Evolutionary conservation across 2,888 invertebrate genomes (phyloP).

Genomic region (Tillus elongatus): DNA sequence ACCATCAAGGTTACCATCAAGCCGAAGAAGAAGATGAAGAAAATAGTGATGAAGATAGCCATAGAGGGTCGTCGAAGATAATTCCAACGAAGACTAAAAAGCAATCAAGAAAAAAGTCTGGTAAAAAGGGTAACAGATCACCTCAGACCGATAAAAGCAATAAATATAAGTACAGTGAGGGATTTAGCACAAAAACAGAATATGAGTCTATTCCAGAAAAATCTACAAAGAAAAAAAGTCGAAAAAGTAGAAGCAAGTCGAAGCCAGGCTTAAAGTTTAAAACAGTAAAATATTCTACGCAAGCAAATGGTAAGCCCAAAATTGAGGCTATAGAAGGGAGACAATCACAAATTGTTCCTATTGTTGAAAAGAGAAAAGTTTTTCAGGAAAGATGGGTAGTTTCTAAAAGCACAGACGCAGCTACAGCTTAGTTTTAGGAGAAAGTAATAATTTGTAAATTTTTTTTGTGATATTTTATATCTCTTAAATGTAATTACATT

Average conservation of each 20-base stretch:
- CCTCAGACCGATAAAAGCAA: conserved; percentile 15
- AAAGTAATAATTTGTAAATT: too few species aligned
- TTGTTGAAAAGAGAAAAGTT: conserved; percentile 29
- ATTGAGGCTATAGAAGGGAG: conserved; percentile 24
- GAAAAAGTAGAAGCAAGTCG: conserved; percentile 9
- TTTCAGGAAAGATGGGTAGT: conserved; percentile 31
- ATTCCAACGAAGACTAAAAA: too few species aligned
- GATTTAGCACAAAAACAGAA: conserved; percentile 20
- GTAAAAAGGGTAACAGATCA: conserved; percentile 15
- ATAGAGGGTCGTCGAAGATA: conserved; percentile 21
- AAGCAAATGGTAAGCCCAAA: conserved; percentile 14
- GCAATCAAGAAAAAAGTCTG: conserved; percentile 11
- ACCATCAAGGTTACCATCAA: conserved; percentile 21
- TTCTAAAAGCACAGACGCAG: conserved; percentile 22
- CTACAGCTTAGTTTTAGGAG: too few species aligned
- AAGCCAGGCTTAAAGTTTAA: conserved; percentile 19
- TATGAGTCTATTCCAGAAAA: conserved; percentile 19
- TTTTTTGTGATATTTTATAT: too few species aligned
- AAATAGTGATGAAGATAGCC: conserved; percentile 25
- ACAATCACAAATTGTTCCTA: conserved; percentile 27
- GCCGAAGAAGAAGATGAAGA: conserved; percentile 19
- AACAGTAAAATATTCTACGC: conserved; percentile 16
- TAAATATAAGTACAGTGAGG: conserved; percentile 20
- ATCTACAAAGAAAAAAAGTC: conserved; percentile 12
- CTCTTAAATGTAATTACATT: too few species aligned